These are phyloP conservation scores for Trichonephila clavipes DNA, from an alignment of 1,140 invertebrate species.

Conservation along the genomic window DNA sequence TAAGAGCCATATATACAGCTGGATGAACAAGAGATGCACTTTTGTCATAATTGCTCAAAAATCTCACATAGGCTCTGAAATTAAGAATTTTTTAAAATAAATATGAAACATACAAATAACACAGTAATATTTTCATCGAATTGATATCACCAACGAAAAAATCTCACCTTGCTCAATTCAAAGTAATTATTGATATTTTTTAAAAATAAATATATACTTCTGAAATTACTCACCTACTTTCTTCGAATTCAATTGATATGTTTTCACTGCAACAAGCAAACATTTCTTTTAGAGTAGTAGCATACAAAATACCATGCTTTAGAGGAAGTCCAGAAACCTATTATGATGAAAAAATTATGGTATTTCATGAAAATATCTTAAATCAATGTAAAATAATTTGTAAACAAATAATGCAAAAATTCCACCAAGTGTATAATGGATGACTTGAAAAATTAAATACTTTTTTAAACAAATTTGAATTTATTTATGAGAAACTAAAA, in stretches of 20 bases:
- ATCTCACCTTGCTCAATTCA: too few relatives aligned
- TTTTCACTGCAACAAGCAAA: conserved; percentile 79
- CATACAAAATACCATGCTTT: conserved; percentile 88
- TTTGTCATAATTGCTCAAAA: conserved; percentile 79
- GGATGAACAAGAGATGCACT: conserved; percentile 80
- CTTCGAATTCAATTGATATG: conserved; percentile 81
- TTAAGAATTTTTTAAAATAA: neutral
- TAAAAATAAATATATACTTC: neutral
- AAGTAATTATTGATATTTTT: too few relatives aligned
- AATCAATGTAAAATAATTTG: too few relatives aligned
- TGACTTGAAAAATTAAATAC: too few relatives aligned
- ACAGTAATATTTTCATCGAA: too few relatives aligned
- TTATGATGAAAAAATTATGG: neutral
- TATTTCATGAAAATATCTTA: too few relatives aligned
- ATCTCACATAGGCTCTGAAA: conserved; percentile 84
- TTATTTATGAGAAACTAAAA: too few relatives aligned
- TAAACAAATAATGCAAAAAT: too few relatives aligned
- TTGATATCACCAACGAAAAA: too few relatives aligned
- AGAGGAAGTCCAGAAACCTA: conserved; percentile 83
- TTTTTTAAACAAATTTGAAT: too few relatives aligned
- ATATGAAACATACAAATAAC: neutral
- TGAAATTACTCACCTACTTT: conserved; percentile 79
- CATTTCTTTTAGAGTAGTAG: conserved; percentile 80
- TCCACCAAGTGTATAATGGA: too few relatives aligned
- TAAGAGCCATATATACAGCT: conserved; percentile 90